phyloP scores from a whole-genome alignment of 1,140 invertebrate species.

The Littorina saxatilis region DNA sequence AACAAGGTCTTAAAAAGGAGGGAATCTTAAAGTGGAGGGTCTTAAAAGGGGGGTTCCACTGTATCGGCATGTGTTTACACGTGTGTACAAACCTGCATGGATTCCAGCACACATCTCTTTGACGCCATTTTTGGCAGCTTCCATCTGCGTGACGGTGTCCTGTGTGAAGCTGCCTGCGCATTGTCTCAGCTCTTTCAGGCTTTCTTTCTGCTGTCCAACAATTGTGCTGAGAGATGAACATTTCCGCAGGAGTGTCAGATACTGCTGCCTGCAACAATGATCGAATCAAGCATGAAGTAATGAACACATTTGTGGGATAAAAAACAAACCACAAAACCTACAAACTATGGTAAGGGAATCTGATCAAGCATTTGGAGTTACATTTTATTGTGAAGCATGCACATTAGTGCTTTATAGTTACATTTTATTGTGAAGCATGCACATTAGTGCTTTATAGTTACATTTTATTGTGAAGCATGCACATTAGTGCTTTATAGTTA shows the following conservation, averaged over 20 bases:
- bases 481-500: too few species aligned
- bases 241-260: conserved; percentile 29
- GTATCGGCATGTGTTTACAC: too few species aligned
- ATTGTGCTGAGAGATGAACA: conserved; percentile 32
- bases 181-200: conserved; percentile 5
- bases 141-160: background rate
- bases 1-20: too few species aligned
- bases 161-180: background rate
- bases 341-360: background rate
- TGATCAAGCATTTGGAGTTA: too few species aligned
- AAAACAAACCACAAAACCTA: background rate
- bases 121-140: background rate
- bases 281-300: background rate
- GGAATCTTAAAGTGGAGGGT: too few species aligned
- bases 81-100: conserved; percentile 16
- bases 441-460: too few species aligned
- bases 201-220: conserved; percentile 32
- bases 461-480: too few species aligned
- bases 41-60: too few species aligned
- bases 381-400: too few species aligned
- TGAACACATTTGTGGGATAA: background rate
- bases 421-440: too few species aligned
- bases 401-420: too few species aligned
- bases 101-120: background rate
- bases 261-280: conserved; percentile 29